Evolutionary conservation across 2,113 vertebrate species (phyloP), one percentile per base, ranked within the genome.

Genomic region (Corydoras maculifer): DNA sequence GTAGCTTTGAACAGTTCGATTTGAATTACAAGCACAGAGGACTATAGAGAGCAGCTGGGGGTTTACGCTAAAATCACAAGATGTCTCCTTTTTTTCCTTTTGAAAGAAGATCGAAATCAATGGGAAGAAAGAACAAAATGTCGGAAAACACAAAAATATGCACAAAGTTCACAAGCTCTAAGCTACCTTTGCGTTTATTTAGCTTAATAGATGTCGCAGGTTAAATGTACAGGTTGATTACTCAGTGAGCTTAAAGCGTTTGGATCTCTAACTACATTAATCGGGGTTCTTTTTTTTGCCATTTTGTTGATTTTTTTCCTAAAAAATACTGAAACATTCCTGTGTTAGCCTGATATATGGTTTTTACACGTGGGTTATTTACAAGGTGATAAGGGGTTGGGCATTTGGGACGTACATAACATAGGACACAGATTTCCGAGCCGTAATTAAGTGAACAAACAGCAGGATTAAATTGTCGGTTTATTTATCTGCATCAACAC

Each of bases 11-110:
- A 86, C 84, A 86, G 82, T 80, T 68, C 50, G 61, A 75, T 60
- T 77, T 84, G 84, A 87, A 89, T 73, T 86, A 89, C 88, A 82
- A 81, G 76, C 79, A 81, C 76, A 74, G 71, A 78, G 75, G 78
- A 77, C 69, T 68, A 73, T 68, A 82, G 30, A 75, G 55, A 59
- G 43, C 69, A 35, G 63, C 13, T 48, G 18, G 48, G 18, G 67
- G 67, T 14, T 30, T 54, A 66, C 18, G 67, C 64, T 64, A 75
- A 66, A 74, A 69, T 71, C 75, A 74, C 58, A 62, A 68, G 49
- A 62, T 32, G 11, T 61, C 13, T 53, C 71, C 61, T 62, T 49
- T 55, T 55, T 15, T 18, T 70, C 3, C n/a, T 31, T 65, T 35
- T 60, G 57, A 70, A 74, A 72, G 65, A 35, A 71, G 35, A 75